Conservation (phyloP, 2,113 vertebrate genomes). For the Dinomys branickii region DNA sequence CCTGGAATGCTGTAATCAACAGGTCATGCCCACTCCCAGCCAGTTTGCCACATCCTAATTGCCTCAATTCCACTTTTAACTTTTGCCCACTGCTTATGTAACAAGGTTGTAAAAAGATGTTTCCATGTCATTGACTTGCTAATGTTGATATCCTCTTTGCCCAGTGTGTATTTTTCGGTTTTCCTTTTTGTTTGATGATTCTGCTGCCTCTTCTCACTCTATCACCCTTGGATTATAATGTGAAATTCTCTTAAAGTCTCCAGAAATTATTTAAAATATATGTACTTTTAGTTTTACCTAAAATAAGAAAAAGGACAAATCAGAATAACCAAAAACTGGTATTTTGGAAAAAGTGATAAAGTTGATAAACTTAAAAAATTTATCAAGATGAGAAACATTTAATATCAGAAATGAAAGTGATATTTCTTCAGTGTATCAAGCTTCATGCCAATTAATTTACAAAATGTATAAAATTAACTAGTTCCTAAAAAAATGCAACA, state of each 20-base stretch:
- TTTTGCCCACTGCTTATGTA: background rate
- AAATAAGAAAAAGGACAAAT: background rate
- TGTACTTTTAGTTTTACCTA: conserved; percentile 85
- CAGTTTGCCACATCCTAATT: background rate
- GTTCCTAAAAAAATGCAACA: background rate
- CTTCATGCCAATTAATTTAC: background rate
- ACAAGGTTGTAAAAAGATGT: background rate
- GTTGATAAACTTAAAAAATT: background rate
- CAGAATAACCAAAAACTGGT: background rate
- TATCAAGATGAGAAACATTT: background rate
- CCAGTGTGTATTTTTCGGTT: conserved; percentile 82
- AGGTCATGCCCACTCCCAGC: background rate
- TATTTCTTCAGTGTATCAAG: background rate
- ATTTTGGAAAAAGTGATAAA: background rate
- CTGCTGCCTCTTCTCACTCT: conserved; percentile 54
- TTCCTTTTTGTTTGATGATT: conserved; percentile 81
- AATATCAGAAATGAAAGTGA: background rate
- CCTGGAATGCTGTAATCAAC: background rate
- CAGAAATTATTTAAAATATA: conserved; percentile 87
- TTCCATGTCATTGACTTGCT: background rate
- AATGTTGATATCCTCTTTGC: background rate
- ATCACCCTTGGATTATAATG: conserved; percentile 78
- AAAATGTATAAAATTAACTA: conserved; percentile 3
- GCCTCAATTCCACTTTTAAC: background rate
- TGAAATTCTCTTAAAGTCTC: conserved; percentile 87